Evolutionary conservation across 2,797 vertebrate species (phyloP), one percentile per base, ranked within the genome.

Genomic region (Microcaecilia unicolor): DNA sequence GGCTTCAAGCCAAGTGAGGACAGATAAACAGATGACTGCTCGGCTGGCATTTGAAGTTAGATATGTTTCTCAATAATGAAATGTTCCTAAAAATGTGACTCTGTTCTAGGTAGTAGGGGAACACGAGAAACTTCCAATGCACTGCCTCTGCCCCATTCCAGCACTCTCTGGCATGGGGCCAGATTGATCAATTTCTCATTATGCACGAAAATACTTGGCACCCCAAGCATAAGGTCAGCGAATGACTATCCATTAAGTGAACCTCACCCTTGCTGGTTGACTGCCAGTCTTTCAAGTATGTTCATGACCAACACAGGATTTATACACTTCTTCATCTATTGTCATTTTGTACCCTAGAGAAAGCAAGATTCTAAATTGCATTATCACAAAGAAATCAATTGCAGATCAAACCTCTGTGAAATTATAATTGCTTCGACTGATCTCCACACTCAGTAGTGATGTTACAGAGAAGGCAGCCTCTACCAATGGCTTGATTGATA

Each of bases 341-440:
- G 55, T 48, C 55, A 10, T 62, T n/a, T 31, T 21, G 37, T 34
- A 5, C 37, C 57, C 51, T 0, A 4, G 44, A 65, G 52, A 47
- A 67, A 65, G 43, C 55, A 41, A 47, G 58, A 28, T 28, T 58
- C 50, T 51, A 58, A 67, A 65, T 49, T 69, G 67, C 71, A 67
- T 67, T 64, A 74, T 65, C 65, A 55, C 59, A 57, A 57, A 67
- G 50, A 50, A 72, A 74, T 72, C 70, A 67, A 67, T 70, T 51
- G 48, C 48, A 52, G 63, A 67, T 72, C 63, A 67, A 71, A 70
- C 51, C 45, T 49, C 65, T 69, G 61, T 74, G 58, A 71, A 70
- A 70, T 65, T 58, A 41, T 56, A 72, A 72, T 62, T 60, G 57
- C 47, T 61, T 60, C 63, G 61, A 63, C n/a, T 61, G 57, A 67